A percentile compares a stretch with the other conserved stretches of the same genome.
Conservation (phyloP, 2,113 vertebrate genomes). For the Accipiter virgatus region DNA sequence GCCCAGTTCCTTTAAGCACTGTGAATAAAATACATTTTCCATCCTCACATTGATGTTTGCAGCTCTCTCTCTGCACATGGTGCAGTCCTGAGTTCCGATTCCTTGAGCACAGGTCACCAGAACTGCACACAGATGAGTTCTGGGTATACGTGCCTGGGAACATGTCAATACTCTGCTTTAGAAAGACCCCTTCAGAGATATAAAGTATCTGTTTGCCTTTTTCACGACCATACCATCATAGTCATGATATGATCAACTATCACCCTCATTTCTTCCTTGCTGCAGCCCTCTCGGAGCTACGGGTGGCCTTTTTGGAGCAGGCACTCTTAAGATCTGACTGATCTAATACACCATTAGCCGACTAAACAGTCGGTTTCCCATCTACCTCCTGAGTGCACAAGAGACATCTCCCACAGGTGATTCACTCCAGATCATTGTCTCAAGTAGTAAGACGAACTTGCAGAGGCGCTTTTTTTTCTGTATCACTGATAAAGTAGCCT, state of each 20-base stretch:
- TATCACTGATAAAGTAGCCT: not conserved
- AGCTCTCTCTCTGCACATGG: not conserved
- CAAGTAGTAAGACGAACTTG: not conserved
- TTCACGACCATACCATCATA: not conserved
- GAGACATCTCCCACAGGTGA: not conserved
- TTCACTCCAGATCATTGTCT: not conserved
- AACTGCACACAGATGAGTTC: not conserved
- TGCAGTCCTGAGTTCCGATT: not conserved
- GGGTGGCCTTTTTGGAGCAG: not conserved
- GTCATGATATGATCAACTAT: not conserved
- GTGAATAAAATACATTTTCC: not conserved
- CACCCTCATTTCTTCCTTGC: not conserved
- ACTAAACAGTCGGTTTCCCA: not conserved
- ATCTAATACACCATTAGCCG: not conserved
- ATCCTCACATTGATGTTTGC: not conserved
- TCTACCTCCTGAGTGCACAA: not conserved
- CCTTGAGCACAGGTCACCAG: not conserved
- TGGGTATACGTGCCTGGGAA: not conserved
- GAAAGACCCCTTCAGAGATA: not conserved
- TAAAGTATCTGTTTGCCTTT: not conserved
- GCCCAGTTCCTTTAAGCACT: not conserved
- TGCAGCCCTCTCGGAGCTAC: not conserved
- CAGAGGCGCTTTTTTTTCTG: not conserved
- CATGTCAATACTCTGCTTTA: not conserved
- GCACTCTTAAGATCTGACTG: not conserved